Evolutionary conservation across 2,888 invertebrate species (phyloP).

Genomic region (Augochlorella aurata): DNA sequence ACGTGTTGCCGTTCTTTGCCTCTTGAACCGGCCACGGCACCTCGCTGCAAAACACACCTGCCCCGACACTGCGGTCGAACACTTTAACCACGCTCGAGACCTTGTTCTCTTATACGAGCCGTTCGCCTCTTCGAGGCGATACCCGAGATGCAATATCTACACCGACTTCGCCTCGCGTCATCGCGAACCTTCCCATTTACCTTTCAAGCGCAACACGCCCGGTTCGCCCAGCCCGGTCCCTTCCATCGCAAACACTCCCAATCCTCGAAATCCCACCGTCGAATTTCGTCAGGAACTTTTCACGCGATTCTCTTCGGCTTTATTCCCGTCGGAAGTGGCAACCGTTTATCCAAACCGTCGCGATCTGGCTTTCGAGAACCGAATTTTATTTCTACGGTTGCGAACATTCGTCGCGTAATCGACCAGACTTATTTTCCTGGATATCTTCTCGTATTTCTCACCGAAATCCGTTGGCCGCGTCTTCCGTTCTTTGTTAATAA

Average conservation of each 20-base stretch:
- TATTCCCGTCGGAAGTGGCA: too few relatives aligned
- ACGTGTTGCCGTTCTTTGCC: conserved; percentile 77
- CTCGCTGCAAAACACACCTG: conserved; percentile 74
- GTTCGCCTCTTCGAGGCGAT: conserved; percentile 36
- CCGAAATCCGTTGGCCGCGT: too few relatives aligned
- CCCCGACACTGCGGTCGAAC: conserved; percentile 69
- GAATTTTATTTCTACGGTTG: too few relatives aligned
- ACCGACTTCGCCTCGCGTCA: conserved; percentile 11
- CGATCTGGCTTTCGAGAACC: too few relatives aligned
- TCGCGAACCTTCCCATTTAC: background rate
- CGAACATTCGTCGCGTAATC: too few relatives aligned
- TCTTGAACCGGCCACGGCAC: conserved; percentile 63
- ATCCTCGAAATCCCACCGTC: background rate
- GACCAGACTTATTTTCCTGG: too few relatives aligned
- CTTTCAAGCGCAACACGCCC: background rate
- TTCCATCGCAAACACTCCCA: background rate
- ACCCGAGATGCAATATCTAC: conserved; percentile 13
- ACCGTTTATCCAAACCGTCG: too few relatives aligned
- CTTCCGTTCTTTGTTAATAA: background rate
- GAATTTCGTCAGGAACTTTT: background rate
- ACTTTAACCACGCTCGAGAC: conserved; percentile 71
- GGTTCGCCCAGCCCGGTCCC: background rate
- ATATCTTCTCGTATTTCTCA: too few relatives aligned
- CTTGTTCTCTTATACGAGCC: conserved; percentile 50
- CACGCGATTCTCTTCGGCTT: background rate